Evolutionary conservation across 2,797 vertebrate species (phyloP), one percentile per base, ranked within the genome.

Genomic region (Octomys mimax): DNA sequence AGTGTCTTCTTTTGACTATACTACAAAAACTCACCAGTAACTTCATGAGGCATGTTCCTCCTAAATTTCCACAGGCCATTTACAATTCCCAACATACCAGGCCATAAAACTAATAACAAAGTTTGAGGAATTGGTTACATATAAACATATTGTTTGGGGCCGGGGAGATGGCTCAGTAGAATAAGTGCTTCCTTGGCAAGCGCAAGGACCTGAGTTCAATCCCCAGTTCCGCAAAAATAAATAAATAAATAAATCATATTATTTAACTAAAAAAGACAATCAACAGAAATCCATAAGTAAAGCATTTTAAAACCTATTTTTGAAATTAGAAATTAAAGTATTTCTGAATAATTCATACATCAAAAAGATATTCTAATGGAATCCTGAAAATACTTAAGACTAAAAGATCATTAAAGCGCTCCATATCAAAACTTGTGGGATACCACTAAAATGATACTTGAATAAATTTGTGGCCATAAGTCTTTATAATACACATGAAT

Each of bases 321-420:
- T 78, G 22, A 62, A 92, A 90, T 86, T 75, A 28, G 39, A 91
- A 94, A 92, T n/a, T 88, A 75, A 92, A 94, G 10, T 18, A 70
- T 73, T 83, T 84, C 42, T 88, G 70, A 90, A 64, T 91, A 87
- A 92, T 54, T 71, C 13, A 81, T 87, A 71, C 14, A 19, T 73
- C 71, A 97, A 79, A 80, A n/a, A 80, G 28, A 49, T n/a, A 83
- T 89, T 93, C 42, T 77, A 78, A 73, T 79, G 36, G 10, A 86
- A 91, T 57, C n/a, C 36, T 91, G 31, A 87, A 94, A 95, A 57
- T 82, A n/a, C 21, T 49, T 73, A 89, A 78, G 16, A 68, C 10
- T 33, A 33, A 95, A 82, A 70, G 33, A 52, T 82, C 70, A 61
- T 33, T 66, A 81, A 70, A 88, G 6, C 39, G 77, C 14, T 66